Base-by-base conservation (phyloP, 2,113 vertebrate species). In the Antechinus flavipes region DNA sequence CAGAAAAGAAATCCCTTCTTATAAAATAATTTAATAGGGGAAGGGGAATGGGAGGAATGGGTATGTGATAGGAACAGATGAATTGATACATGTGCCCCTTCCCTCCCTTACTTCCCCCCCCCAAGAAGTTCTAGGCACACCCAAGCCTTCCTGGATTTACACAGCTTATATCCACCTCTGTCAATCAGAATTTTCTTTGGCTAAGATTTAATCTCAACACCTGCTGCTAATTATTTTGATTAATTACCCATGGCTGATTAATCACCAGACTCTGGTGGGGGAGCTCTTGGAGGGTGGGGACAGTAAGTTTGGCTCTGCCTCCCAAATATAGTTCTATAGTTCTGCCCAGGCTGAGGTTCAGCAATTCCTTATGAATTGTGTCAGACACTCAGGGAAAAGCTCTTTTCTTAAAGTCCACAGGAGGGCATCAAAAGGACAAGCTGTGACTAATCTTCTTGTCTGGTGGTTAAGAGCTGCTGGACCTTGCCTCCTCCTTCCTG, bases 1-100 rank as follows among this genome's bases (percentile, higher is more conserved):
- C 12, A 54, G 91, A 90, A 30, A 94, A 90, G 93, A 97, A 93
- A 53, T 10, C 25, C 54, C 42, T 55, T 30, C 49, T 14, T 47
- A 52, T 53, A 46, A 54, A 30, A 53, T 26, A 47, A 55, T 93
- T 27, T 42, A 90, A 53, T 54, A 52, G 25, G n/a, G 91, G 52
- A 19, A 52, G 76, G 52, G 16, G 10, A 52, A 50, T 76, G 35
- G n/a, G 68, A 76, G 16, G 35, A 76, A 76, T 76, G 35, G 35
- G 19, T 0, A 76, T 84, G 19, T 84, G n/a, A 42, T 42, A 84
- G 68, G 68, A 42, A 42, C 30, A 68, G 30, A 68, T 68, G 61
- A n/a, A 35, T 30, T 84, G 68, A 42, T 16, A 22, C 5, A 42
- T 22, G 16, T n/a, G 19, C 14, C 61, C 61, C 35, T 35, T n/a